phyloP scores from a whole-genome alignment of 2,888 invertebrate species.

The Drosophila vallismaia region DNA sequence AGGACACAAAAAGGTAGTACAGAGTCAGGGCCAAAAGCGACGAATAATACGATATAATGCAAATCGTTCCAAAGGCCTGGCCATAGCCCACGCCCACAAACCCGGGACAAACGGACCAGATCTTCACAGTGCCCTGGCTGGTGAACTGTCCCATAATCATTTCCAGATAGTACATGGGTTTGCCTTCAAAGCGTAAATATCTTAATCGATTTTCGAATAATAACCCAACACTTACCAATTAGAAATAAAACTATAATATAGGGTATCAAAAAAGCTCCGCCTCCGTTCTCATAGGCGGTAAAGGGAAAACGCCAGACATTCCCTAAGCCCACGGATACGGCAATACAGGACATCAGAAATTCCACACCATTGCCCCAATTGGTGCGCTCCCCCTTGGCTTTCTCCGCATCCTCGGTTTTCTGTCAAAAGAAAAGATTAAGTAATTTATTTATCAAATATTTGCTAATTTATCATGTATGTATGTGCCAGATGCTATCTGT shows the following conservation, averaged over 20 bases:
- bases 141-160: slow-evolving; percentile 93
- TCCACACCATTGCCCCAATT: slow-evolving; percentile 86
- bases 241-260: slow-evolving; percentile 88
- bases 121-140: slow-evolving; percentile 90
- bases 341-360: slow-evolving; percentile 90
- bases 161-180: slow-evolving; percentile 94
- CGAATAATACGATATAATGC: slow-evolving; percentile 91
- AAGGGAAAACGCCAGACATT: slow-evolving; percentile 89
- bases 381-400: slow-evolving; percentile 43
- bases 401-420: slow-evolving; percentile 56
- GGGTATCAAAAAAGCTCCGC: slow-evolving; percentile 90
- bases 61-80: slow-evolving; percentile 86
- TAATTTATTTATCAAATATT: slow-evolving; percentile 11
- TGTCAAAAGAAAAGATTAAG: slow-evolving; percentile 12
- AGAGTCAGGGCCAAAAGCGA: slow-evolving; percentile 89
- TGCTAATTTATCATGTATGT: not conserved
- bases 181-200: slow-evolving; percentile 84
- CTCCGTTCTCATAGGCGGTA: slow-evolving; percentile 89
- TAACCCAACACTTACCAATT: slow-evolving; percentile 81
- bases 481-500: not conserved
- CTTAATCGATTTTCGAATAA: too few species aligned
- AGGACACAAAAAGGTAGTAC: slow-evolving; percentile 90
- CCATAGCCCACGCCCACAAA: slow-evolving; percentile 91
- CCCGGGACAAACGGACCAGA: slow-evolving; percentile 88
- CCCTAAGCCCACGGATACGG: slow-evolving; percentile 89